phyloP scores from a whole-genome alignment of 2,113 vertebrate species.

The Meriones unguiculatus region DNA sequence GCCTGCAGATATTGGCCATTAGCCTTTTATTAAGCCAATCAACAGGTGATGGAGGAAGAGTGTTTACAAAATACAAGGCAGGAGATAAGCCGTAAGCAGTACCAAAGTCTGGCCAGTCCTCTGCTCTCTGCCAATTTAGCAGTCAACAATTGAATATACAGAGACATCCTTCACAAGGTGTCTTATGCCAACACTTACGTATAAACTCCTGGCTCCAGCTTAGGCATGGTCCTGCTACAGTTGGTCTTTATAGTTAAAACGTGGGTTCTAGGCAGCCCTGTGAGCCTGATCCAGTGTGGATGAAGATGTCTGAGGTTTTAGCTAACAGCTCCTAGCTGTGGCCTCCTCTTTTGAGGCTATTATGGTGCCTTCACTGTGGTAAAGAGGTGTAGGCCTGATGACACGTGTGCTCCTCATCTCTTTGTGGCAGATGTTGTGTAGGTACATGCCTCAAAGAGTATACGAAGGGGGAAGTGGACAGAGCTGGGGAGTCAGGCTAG shows the following conservation, averaged over 20 bases:
- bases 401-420: neutral
- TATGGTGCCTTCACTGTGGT: fast-evolving
- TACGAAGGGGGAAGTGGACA: neutral
- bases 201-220: neutral
- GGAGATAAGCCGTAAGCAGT: too few relatives aligned
- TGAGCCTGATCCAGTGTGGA: neutral
- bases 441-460: neutral
- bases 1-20: too few relatives aligned
- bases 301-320: neutral
- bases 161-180: too few relatives aligned
- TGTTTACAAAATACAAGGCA: too few relatives aligned
- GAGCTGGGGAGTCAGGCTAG: neutral
- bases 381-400: neutral
- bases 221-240: neutral
- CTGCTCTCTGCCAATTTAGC: too few relatives aligned
- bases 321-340: neutral
- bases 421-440: neutral
- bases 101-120: too few relatives aligned
- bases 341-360: neutral
- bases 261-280: neutral
- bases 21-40: too few relatives aligned
- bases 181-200: too few relatives aligned
- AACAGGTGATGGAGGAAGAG: too few relatives aligned
- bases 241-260: neutral
- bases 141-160: too few relatives aligned